These are phyloP conservation scores for Mobula hypostoma DNA, from an alignment of 2,113 vertebrate species.

Conservation along the genomic window DNA sequence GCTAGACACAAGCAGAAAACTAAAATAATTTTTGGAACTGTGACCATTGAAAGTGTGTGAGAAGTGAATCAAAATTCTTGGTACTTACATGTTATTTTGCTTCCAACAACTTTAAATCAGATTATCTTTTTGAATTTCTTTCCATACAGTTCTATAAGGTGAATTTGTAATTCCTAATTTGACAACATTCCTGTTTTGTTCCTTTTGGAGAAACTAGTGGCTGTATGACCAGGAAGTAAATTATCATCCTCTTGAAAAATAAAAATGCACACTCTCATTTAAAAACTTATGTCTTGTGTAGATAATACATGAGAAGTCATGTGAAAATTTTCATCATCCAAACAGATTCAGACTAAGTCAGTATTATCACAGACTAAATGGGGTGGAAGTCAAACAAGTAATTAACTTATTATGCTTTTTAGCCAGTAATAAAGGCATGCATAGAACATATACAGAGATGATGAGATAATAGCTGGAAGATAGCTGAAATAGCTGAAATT, in stretches of 20 bases:
- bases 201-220: neutral
- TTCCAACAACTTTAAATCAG: neutral
- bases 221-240: neutral
- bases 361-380: neutral
- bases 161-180: neutral
- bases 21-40: neutral
- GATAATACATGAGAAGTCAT: neutral
- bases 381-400: neutral
- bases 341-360: neutral
- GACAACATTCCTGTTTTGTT: neutral
- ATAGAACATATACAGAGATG: neutral
- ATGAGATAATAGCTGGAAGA: neutral
- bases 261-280: neutral
- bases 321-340: neutral
- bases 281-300: no score
- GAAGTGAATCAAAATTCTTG: neutral
- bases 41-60: neutral
- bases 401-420: neutral
- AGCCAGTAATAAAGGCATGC: no score
- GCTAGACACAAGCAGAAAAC: neutral
- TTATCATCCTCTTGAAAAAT: neutral
- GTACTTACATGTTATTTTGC: neutral
- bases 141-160: neutral
- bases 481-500: neutral
- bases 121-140: neutral